A percentile compares a stretch with the other conserved stretches of the same genome.
These are phyloP conservation scores for Phyllotreta cruciferae DNA, from an alignment of 2,888 invertebrate species.

Conservation along the genomic window DNA sequence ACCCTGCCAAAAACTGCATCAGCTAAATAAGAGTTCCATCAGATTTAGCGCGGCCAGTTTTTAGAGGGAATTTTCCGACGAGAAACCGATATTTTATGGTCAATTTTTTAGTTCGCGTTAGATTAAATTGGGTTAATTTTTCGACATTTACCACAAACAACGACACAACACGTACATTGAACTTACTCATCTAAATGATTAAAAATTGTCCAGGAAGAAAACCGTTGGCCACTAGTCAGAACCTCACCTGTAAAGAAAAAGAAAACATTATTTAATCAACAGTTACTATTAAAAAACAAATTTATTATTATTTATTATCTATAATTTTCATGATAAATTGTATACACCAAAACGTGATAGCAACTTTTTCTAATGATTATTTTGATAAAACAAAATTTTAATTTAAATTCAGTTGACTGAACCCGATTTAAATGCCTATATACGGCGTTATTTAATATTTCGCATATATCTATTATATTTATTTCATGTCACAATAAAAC, in stretches of 20 bases:
- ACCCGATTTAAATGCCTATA: too few species aligned
- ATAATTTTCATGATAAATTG: too few species aligned
- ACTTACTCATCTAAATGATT: conserved; percentile 51
- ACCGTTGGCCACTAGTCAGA: conserved; percentile 43
- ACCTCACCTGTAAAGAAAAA: conserved; percentile 42
- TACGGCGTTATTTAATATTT: too few species aligned
- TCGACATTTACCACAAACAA: conserved; percentile 19
- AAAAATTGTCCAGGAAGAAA: conserved; percentile 36
- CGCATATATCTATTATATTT: background rate
- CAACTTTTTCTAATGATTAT: too few species aligned
- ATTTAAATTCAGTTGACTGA: too few species aligned
- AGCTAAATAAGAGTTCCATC: conserved; percentile 10
- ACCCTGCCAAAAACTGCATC: conserved; percentile 27
- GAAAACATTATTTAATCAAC: conserved; percentile 15
- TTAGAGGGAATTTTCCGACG: conserved; percentile 1
- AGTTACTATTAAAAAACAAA: background rate
- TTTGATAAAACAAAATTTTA: too few species aligned
- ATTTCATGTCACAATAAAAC: conserved; percentile 17
- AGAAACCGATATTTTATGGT: background rate
- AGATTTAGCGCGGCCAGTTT: background rate
- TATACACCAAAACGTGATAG: too few species aligned
- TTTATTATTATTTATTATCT: too few species aligned
- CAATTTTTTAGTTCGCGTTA: background rate
- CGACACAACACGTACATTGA: conserved; percentile 44
- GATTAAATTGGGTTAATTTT: background rate